These are phyloP conservation scores for Oryctolagus cuniculus DNA, from an alignment of 2,113 vertebrate species.

Conservation along the genomic window mOryCun1.1 NC_091435.1:42923501-42924000, in stretches of 20 bases:
- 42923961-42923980: not conserved
- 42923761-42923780: not conserved
- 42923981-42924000: not conserved
- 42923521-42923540: conserved; percentile 61
- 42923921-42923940: not conserved
- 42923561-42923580: conserved; percentile 27
- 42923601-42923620: conserved; percentile 26
- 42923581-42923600: conserved; percentile 61
- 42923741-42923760: not conserved
- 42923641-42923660: not conserved
- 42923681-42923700: not conserved
- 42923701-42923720: not conserved
- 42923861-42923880: not conserved
- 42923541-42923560: not conserved
- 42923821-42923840: not conserved
- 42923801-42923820: not conserved
- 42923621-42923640: not conserved
- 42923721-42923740: conserved; percentile 4
- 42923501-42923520: conserved; percentile 56
- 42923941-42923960: not conserved
- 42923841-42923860: not conserved
- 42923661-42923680: not conserved
- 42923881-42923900: not conserved
- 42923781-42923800: not conserved
- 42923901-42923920: not conserved